Evolutionary conservation across 2,888 invertebrate genomes (phyloP), one percentile per base, ranked within the genome.

Genomic region (Podotricha telesiphe): DNA sequence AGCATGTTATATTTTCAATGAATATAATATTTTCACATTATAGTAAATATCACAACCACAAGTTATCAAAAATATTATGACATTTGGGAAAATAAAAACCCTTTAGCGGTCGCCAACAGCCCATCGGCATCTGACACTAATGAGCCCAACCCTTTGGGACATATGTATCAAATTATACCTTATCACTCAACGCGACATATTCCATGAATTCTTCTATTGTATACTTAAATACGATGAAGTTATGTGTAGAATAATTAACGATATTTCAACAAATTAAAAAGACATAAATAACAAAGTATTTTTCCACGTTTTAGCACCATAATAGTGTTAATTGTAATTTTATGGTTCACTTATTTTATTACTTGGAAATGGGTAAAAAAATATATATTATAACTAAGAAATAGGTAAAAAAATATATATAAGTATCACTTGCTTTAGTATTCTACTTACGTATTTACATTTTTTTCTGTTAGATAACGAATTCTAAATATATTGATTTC

Each of bases 111-210:
- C 68, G 68, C 59, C 34, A 47, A 28, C 76, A 77, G 68, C 69
- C 67, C 71, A 75, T 48, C 47, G 80, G 77, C 83, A 82, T 84
- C 80, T 82, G 87, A 85, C 86, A 81, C 87, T 90, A 90, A 91
- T 89, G 89, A 89, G 85, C 75, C 73, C 79, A 87, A 88, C 89
- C 91, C 89, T 86, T 86, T 81, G 79, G 79, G 82, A 83, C 89
- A 89, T 84, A 88, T 88, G 86, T 82, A 83, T 81, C 77, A 86
- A 89, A 89, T 89, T 89, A 88, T 85, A 86, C 80, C 81, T 86
- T 86, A 86, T 84, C 87, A 82, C 79, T 82, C 80, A 76, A 79
- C 82, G 73, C 75, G 71, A 65, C 53, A 48, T 73, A 51, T 68
- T 68, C 63, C 34, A 22, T 37, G 48, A 64, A 68, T 53, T 47